Evolutionary conservation across 2,113 vertebrate species (phyloP), one percentile per base, ranked within the genome.

Genomic region (Lagopus leucura): DNA sequence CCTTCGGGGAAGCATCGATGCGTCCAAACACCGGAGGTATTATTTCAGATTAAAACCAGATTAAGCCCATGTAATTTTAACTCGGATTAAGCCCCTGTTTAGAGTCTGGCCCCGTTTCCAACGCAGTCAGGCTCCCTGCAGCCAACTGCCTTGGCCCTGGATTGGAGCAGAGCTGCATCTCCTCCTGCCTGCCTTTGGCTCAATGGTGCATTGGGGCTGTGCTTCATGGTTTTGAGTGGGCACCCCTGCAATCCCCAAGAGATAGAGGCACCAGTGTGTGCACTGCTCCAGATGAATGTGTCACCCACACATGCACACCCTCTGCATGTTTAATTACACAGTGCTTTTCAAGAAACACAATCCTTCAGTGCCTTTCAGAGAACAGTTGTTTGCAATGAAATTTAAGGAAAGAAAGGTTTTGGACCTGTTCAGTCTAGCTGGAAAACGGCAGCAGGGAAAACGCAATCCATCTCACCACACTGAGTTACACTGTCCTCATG

Each of bases 401-500:
- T 72, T 78, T 36, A 3, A 2, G 42, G 52, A 30, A 57, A 65
- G 43, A 64, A 80, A 45, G n/a, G 18, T 17, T 86, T 45, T 58
- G 61, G 69, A 55, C 47, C 9, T 1, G 0, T 48, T 61, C 48
- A 75, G 47, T 7, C 30, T 6, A 40, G 30, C 57, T 88, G 82
- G 43, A 63, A 92, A 90, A 27, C 20, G 77, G 57, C 64, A 32
- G 6, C 5, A 25, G 42, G 67, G 47, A 78, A 72, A 88, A 65
- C 4, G 11, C 28, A 36, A 48, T 63, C 63, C 34, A 36, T 30
- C 66, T 88, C 36, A 9, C 13, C 36, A 9, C 13, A 43, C 63
- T 32, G 94, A 97, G 97, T 96, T 97, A 69, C 20, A 90, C 96
- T 95, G 95, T 91, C 96, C 97, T 95, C 96, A 94, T 96, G 95